Percentiles rank a stretch among this genome's conserved stretches.
These are phyloP conservation scores for Trichechus manatus DNA, from an alignment of 2,113 vertebrate genomes.

Conservation along the genomic window DNA sequence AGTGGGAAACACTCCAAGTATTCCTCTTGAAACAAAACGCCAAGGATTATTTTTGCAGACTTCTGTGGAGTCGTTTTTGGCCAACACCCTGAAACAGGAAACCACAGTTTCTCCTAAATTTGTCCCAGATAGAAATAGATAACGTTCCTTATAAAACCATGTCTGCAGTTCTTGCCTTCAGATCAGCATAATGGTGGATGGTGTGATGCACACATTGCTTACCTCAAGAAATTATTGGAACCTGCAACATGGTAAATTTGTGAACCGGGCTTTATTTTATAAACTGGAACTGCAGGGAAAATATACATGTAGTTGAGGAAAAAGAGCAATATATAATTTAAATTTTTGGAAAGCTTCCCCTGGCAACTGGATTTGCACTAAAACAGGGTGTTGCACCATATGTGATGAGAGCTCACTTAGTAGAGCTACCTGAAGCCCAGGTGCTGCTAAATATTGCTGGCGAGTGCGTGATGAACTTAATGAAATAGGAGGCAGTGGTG, in stretches of 20 bases:
- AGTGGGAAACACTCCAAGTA: conserved; percentile 87
- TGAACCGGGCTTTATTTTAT: conserved; percentile 60
- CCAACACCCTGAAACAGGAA: conserved; percentile 96
- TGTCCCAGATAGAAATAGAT: conserved; percentile 94
- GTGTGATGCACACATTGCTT: conserved; percentile 87
- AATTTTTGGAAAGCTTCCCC: conserved; percentile 19
- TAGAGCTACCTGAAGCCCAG: background rate
- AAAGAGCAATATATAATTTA: background rate
- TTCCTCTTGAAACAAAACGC: conserved; percentile 89
- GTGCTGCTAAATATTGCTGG: background rate
- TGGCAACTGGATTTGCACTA: conserved; percentile 26
- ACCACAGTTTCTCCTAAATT: conserved; percentile 91
- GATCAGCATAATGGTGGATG: conserved; percentile 85
- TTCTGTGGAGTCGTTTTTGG: conserved; percentile 90
- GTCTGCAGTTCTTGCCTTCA: conserved; percentile 87
- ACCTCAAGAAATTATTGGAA: conserved; percentile 60
- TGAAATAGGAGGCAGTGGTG: background rate
- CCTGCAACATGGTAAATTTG: background rate
- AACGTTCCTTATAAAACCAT: conserved; percentile 89
- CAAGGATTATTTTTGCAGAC: conserved; percentile 94
- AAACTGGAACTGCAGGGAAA: conserved; percentile 26
- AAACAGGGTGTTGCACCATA: background rate
- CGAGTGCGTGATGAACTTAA: background rate
- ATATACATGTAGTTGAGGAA: background rate
- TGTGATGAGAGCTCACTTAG: background rate